Base-by-base conservation (phyloP, 2,888 invertebrate species). In the Mythimna loreyi region DNA sequence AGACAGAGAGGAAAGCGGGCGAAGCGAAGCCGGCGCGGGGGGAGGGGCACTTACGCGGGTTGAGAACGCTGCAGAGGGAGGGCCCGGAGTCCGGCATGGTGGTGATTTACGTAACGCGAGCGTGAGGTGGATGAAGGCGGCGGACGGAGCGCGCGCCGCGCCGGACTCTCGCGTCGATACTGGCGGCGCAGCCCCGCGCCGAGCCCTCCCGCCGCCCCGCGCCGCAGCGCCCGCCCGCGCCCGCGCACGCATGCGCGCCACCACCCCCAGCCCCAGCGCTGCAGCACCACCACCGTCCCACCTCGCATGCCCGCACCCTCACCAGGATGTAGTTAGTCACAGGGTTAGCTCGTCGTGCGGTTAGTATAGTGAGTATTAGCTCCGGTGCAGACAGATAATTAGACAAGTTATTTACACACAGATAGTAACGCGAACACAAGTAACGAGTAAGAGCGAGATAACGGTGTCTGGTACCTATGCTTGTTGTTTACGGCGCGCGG, bases 81-180 rank as follows among this genome's bases (percentile, higher is more conserved):
- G 94, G 94, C 86, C 91, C 95, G 88, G 93, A 92, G 87, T 91
- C 92, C 88, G 94, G 91, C 96, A 95, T 95, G 88, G 87, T 92
- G 86, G 83, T 90, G 91, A 91, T 96, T 96, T 95, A 96, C 95
- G 95, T 96, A 96, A 96, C 92, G 88, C 88, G 87, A 80, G 79
- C 81, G 82, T 84, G 86, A 87, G 81, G 84, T 86, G 85, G 83
- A 78, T 80, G 45, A 77, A 87, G 89, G 92, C 92, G 92, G 92
- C 94, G 88, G 88, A 91, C 87, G 87, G 90, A 91, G 93, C 94
- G 93, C 96, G 92, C 94, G 93, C 92, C 94, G 95, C 96, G 95
- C 92, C 95, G 93, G 95, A 94, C 94, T 93, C 92, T 94, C 94
- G 95, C 95, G 96, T 96, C 96, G 94, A 95, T 95, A 95, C 94